Conservation (phyloP, 2,113 vertebrate species). For the Nycticryphes semicollaris region DNA sequence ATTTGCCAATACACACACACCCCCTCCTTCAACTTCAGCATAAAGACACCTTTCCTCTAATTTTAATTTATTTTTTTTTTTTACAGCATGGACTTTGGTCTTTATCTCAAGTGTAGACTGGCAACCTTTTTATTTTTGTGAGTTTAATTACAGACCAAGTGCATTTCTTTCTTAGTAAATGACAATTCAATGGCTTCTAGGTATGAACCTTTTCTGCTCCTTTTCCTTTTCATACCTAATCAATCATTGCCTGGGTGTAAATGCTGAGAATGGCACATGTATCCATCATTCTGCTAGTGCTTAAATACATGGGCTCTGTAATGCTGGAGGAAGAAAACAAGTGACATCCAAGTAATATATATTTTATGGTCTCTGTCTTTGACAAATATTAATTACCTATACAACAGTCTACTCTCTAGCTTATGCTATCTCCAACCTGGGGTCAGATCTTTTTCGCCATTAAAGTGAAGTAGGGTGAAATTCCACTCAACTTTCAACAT, state of each 20-base stretch:
- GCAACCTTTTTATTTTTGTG: neutral
- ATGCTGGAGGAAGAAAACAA: slow-evolving; percentile 10
- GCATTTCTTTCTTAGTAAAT: slow-evolving; percentile 8
- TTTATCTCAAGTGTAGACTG: neutral
- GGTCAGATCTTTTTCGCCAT: neutral
- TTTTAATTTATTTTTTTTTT: neutral
- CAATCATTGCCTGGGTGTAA: slow-evolving; percentile 1
- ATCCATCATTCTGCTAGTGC: slow-evolving; percentile 35
- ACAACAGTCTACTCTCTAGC: neutral
- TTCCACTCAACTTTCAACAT: neutral
- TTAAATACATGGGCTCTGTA: neutral
- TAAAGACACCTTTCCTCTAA: neutral
- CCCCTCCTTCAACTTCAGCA: neutral
- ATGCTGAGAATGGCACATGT: neutral
- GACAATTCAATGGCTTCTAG: neutral
- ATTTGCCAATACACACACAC: neutral
- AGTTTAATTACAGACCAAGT: neutral
- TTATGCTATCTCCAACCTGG: neutral
- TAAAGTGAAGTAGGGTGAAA: neutral
- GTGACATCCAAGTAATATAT: neutral
- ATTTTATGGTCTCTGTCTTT: neutral
- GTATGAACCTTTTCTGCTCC: neutral
- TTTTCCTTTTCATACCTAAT: slow-evolving; percentile 8
- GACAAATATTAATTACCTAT: slow-evolving; percentile 40
- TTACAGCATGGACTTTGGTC: neutral